phyloP scores from a whole-genome alignment of 2,888 invertebrate genomes.

The Pandemis heparana region DNA sequence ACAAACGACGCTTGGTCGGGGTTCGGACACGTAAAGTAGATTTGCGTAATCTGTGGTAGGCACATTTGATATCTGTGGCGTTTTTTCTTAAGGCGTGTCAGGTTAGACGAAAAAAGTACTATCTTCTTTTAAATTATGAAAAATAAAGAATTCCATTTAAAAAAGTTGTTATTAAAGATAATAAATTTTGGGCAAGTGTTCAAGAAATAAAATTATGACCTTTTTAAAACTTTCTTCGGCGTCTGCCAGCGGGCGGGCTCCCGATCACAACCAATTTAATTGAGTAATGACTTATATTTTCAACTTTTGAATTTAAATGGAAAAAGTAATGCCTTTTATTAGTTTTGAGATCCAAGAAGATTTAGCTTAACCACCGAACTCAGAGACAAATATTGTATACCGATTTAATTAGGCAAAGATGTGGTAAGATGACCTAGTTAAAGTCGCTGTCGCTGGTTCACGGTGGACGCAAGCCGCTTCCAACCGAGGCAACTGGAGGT shows the following conservation, averaged over 20 bases:
- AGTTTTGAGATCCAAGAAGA: not conserved
- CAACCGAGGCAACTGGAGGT: no score
- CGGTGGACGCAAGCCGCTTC: no score
- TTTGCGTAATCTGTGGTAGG: no score
- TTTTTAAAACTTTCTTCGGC: constrained; percentile 22
- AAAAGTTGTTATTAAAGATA: constrained; percentile 1
- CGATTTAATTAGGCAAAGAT: no score
- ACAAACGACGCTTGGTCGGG: no score
- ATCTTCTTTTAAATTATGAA: not conserved
- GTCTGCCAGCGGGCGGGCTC: constrained; percentile 17
- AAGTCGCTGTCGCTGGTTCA: no score
- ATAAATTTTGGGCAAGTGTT: not conserved
- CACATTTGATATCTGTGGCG: no score
- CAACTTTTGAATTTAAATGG: constrained; percentile 14
- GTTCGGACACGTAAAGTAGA: no score
- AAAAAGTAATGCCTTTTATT: constrained; percentile 8
- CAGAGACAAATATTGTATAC: not conserved
- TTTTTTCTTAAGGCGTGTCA: no score
- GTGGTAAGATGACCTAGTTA: no score
- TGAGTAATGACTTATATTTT: constrained; percentile 18
- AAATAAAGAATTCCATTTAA: not conserved
- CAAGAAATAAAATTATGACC: constrained; percentile 13
- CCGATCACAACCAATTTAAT: constrained; percentile 12
- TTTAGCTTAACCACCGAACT: not conserved
- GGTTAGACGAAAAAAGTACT: not conserved